Conservation (phyloP, 2,888 invertebrate species). For the Megaustenia siamemsis region DNA sequence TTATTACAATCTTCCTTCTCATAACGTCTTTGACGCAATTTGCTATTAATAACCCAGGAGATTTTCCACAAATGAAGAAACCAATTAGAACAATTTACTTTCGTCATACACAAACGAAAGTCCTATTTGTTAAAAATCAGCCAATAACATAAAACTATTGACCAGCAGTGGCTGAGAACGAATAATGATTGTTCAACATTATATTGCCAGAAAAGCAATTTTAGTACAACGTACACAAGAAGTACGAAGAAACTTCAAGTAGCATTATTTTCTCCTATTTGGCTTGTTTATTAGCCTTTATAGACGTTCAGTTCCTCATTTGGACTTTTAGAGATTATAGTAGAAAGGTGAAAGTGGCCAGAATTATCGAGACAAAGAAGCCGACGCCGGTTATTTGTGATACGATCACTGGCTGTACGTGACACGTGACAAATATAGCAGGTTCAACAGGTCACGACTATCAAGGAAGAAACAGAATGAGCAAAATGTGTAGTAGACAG, state of each 20-base stretch:
- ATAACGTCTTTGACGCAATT: too few species aligned
- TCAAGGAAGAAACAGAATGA: too few species aligned
- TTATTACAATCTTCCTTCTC: too few species aligned
- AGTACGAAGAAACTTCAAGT: background rate
- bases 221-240: background rate
- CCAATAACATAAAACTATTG: background rate
- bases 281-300: background rate
- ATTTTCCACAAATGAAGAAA: too few species aligned
- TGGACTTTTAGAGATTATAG: background rate
- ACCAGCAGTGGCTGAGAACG: background rate
- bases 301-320: background rate
- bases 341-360: background rate
- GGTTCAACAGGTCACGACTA: too few species aligned
- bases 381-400: background rate
- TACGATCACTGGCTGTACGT: too few species aligned
- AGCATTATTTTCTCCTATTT: constrained; percentile 10
- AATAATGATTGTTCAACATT: background rate
- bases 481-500: too few species aligned
- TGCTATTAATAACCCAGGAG: too few species aligned
- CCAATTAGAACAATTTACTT: background rate
- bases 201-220: background rate
- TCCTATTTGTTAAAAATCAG: too few species aligned
- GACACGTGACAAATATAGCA: too few species aligned
- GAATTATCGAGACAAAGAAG: background rate
- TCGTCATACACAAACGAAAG: background rate